A percentile compares a stretch with the other conserved stretches of the same genome.
Conservation (phyloP, 2,797 vertebrate species). For the Liasis olivaceus region DNA sequence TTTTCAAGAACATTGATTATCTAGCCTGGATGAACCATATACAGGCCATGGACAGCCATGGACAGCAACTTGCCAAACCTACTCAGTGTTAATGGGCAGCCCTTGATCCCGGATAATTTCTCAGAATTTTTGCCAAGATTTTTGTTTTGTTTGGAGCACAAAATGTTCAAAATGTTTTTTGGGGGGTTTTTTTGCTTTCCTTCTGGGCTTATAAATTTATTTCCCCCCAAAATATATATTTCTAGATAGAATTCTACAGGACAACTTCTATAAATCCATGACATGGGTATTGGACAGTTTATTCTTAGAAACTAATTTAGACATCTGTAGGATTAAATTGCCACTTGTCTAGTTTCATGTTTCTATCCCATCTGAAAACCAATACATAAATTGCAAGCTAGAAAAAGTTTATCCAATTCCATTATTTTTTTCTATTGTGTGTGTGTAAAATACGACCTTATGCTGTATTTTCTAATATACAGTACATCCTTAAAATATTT, state of each 20-base stretch:
- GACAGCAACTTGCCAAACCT: too few species aligned
- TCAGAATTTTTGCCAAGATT: neutral
- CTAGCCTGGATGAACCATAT: too few species aligned
- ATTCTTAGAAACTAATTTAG: slow-evolving; percentile 34
- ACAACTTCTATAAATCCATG: neutral
- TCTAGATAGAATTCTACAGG: slow-evolving; percentile 1
- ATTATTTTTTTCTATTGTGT: neutral
- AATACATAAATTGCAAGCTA: slow-evolving; percentile 21
- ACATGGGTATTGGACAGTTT: neutral
- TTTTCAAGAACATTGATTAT: too few species aligned
- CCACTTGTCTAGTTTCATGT: slow-evolving; percentile 19
- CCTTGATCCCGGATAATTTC: neutral
- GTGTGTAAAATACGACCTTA: neutral
- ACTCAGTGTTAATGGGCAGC: neutral
- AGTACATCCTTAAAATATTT: neutral
- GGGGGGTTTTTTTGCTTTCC: neutral
- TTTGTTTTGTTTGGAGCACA: neutral
- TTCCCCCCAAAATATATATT: neutral
- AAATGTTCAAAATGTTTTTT: neutral
- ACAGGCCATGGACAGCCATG: too few species aligned
- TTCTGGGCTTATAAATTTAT: neutral
- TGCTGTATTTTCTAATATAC: slow-evolving; percentile 1
- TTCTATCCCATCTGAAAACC: slow-evolving; percentile 18
- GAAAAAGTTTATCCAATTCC: slow-evolving; percentile 19
- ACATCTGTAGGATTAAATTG: slow-evolving; percentile 30